Base-by-base conservation (phyloP, 1,140 invertebrate species). In the Microplitis demolitor region DNA sequence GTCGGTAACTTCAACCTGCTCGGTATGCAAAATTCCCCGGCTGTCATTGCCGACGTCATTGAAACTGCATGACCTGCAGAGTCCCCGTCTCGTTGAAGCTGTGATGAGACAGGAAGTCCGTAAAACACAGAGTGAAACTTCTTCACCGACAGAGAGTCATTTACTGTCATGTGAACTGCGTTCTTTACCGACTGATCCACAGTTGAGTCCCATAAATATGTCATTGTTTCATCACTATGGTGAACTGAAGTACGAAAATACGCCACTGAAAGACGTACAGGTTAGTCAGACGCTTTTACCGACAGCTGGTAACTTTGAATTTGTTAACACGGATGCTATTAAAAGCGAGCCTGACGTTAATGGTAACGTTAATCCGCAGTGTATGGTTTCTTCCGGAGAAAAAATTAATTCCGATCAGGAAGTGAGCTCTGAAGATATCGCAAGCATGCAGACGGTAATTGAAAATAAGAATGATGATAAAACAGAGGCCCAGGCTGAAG, bases 401-500 rank as follows among this genome's bases (percentile, higher is more conserved):
- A 37, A 64, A 45, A 16, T 14, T 6, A 11, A 14, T 24, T 64
- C 62, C 16, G 34, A 45, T 45, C 39, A 45, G 11, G 39, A 45
- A 45, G 6, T 11, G 3, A 45, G 39, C 11, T 45, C 62, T 9
- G 62, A 64, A 35, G 62, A 64, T 8, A 33, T 67, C 6, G n/a
- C 50, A 16, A 67, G 62, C 11, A 13, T 37, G 4, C 39, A 31
- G 14, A 67, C 66, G 13, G 66, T 67, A 9, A 16, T 67, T 11
- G 66, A 67, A 34, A 67, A 61, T 24, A 13, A 31, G 4, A 9
- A n/a, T 50, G 3, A 35, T 56, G 75, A 66, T 34, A 69, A 45
- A 39, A 34, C 63, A 53, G 37, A 56, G 0, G 69, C 31, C 8
- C 66, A 75, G 35, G 50, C 78, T 62, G 69, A 78, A 69, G 4